Evolutionary conservation across 2,113 vertebrate species (phyloP).

Genomic region (Symphodus melops): DNA sequence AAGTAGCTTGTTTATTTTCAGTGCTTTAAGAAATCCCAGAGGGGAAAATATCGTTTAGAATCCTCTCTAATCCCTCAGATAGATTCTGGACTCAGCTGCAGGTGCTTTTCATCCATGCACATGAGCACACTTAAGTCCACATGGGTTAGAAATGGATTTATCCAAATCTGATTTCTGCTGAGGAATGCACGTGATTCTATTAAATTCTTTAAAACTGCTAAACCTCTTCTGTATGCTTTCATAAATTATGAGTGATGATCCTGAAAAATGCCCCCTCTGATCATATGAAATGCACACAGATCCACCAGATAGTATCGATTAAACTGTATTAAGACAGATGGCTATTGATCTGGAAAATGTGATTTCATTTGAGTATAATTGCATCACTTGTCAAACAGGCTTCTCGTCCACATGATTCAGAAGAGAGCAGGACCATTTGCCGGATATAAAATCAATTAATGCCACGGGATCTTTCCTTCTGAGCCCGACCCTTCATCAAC

Average conservation of each 20-base stretch:
- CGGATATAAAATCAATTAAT: conserved; percentile 54
- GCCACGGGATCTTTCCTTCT: background rate
- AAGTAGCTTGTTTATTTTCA: conserved; percentile 16
- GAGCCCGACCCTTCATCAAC: conserved; percentile 18
- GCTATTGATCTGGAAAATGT: conserved; percentile 44
- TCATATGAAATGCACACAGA: conserved; percentile 2
- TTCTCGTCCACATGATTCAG: conserved; percentile 50
- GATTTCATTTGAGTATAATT: conserved; percentile 39
- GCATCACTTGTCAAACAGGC: conserved; percentile 34
- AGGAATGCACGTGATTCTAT: background rate
- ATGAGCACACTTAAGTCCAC: background rate
- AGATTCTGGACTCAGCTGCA: background rate
- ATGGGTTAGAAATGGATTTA: background rate
- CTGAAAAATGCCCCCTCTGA: background rate
- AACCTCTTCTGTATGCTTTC: background rate
- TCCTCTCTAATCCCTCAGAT: conserved; percentile 18
- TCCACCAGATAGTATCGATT: conserved; percentile 13
- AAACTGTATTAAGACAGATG: conserved; percentile 38
- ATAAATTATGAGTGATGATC: conserved; percentile 21
- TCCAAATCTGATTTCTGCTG: background rate
- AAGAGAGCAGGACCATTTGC: conserved; percentile 6
- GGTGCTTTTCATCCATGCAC: background rate
- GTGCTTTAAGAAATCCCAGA: conserved; percentile 10
- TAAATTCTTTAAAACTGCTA: background rate
- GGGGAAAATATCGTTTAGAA: background rate